A percentile compares a stretch with the other conserved stretches of the same genome.
These are phyloP conservation scores for Marasmarcha lunaedactyla DNA, from an alignment of 2,888 invertebrate genomes.

Conservation along the genomic window DNA sequence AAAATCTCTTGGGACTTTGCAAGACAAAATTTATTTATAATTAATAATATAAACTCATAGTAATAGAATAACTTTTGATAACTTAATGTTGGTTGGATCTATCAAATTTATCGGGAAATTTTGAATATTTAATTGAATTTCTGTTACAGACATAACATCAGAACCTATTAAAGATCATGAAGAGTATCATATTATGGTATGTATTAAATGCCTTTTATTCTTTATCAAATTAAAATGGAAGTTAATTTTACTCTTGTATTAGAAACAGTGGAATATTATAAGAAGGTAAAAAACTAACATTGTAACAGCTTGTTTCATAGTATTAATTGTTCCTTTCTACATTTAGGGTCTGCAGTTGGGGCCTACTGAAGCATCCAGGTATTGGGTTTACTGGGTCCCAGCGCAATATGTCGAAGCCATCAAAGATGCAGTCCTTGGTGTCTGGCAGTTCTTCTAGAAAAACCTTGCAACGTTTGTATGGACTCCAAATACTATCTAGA, in stretches of 20 bases:
- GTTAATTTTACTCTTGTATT: too few species aligned
- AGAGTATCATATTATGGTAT: slow-evolving; percentile 91
- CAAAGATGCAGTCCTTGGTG: slow-evolving; percentile 89
- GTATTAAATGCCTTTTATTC: too few species aligned
- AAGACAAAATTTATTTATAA: background rate
- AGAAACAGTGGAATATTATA: too few species aligned
- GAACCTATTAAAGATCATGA: slow-evolving; percentile 91
- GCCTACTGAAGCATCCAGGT: slow-evolving; percentile 90
- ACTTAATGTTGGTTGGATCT: background rate
- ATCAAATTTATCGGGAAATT: slow-evolving; percentile 1
- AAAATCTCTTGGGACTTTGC: background rate
- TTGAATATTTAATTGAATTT: too few species aligned
- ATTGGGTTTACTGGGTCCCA: slow-evolving; percentile 96
- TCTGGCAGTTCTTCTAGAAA: slow-evolving; percentile 82
- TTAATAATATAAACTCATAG: background rate
- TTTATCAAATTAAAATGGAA: too few species aligned
- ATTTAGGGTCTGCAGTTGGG: slow-evolving; percentile 91
- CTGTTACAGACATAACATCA: slow-evolving; percentile 61
- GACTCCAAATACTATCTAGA: background rate
- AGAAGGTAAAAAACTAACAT: too few species aligned
- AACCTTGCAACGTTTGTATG: too few species aligned
- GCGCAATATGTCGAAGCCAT: slow-evolving; percentile 91
- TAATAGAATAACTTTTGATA: background rate
- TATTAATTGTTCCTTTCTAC: too few species aligned
- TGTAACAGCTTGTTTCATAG: too few species aligned